Base-by-base conservation (phyloP, 2,113 vertebrate species). In the Stigmatopora argus region DNA sequence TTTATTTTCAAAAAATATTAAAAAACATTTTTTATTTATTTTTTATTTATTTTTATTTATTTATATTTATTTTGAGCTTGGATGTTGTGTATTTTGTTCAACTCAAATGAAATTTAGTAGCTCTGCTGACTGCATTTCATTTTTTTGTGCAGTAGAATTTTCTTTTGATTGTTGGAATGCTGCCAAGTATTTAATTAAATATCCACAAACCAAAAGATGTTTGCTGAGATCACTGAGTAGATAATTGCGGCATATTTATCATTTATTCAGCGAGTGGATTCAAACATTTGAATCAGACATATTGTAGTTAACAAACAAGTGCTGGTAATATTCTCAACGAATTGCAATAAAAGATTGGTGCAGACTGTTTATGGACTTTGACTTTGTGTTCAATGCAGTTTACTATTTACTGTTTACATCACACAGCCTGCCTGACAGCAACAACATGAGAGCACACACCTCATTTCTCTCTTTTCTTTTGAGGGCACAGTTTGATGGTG, bases 401-500 rank as follows among this genome's bases (percentile, higher is more conserved):
- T 47, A 69, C 26, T 31, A 31, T 31, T 31, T 31, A 64, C 67
- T 74, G 83, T 83, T 87, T 83, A 77, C 83, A 70, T 74, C 78
- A 83, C 73, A 67, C 71, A 78, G 77, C 77, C 84, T 85, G 79
- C 81, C 87, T 83, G 85, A 84, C 85, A 86, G 77, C 66, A 12
- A 86, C 87, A 89, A 91, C 87, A 68, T 64, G 82, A 89, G 77
- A 85, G 82, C 72, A 53, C 79, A 73, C 78, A 83, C 80, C 85
- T 86, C 78, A 74, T 65, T 72, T 84, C 82, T 75, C 81, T 70
- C 72, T 72, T 69, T 77, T 78, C 84, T 78, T 76, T 34, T 66
- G 81, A 88, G 86, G 82, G 81, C 75, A 79, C 85, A 84, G 88
- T 84, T 88, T 85, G 86, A 85, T 73, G 67, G 83, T 89, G 90